Base-by-base conservation (phyloP, 1,140 invertebrate species). In the Heliconius himera region DNA sequence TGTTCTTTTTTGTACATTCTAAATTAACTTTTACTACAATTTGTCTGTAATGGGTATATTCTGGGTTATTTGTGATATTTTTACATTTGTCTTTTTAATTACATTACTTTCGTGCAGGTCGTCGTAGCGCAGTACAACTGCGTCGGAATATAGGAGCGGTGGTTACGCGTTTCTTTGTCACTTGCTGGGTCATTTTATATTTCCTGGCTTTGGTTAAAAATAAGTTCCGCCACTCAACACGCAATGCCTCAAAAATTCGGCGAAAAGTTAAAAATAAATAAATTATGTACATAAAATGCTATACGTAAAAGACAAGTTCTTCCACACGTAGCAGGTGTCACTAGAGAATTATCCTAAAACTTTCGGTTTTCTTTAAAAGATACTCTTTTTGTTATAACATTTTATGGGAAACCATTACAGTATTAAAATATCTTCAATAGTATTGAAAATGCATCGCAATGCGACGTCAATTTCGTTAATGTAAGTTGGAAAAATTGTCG, bases 371-470 rank as follows among this genome's bases (percentile, higher is more conserved):
- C 2, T n/a, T 11, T 9, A 9, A 60, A 60, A 60, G 9, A 60
- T 3, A 11, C 20, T n/a, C n/a, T n/a, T n/a, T n/a, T n/a, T n/a
- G n/a, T n/a, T n/a, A n/a, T 66, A 13, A 16, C 26, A 66, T 66
- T 66, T 66, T 16, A 66, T 29, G 26, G 22, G 26, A 29, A 29
- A 66, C 60, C 60, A 66, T 60, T 26, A 60, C 9, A 3, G 2
- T 60, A 60, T 60, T 60, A 60, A 60, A 60, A 60, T 60, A 60
- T 66, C 22, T 66, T 66, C 60, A 26, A 66, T 66, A 22, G 22
- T 66, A 66, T 26, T 29, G 29, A 13, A 66, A 66, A n/a, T 66
- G 60, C 60, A 66, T 29, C 16, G 26, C 60, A 29, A 26, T 60
- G 54, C 54, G 54, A 60, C 9, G 1, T 22, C 54, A 60, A 60